Percentiles rank a stretch among this genome's conserved stretches.
Conservation (phyloP, 2,797 vertebrate genomes). For the Crenichthys baileyi region DNA sequence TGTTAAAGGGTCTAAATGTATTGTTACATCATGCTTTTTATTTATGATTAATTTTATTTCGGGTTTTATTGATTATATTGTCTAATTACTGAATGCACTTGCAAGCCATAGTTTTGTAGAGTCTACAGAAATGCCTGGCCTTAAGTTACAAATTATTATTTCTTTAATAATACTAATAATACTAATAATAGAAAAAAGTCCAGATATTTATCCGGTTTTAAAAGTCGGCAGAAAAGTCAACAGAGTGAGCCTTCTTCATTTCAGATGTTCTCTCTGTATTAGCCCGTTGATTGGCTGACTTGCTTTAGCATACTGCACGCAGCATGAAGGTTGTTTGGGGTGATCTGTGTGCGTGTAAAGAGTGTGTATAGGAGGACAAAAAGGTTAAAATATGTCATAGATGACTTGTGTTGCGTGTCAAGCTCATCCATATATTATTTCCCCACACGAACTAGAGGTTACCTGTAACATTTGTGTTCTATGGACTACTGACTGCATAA, state of each 20-base stretch:
- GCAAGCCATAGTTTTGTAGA: background rate
- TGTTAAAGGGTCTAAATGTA: background rate
- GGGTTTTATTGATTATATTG: background rate
- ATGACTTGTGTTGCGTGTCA: constrained; percentile 74
- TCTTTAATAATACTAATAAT: background rate
- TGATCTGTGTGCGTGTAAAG: constrained; percentile 27
- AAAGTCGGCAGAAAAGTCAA: constrained; percentile 5
- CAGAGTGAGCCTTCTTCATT: constrained; percentile 51
- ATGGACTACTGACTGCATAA: background rate
- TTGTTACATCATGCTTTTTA: background rate
- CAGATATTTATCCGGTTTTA: background rate
- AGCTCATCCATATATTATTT: constrained; percentile 73
- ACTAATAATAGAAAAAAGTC: background rate
- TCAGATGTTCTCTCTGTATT: constrained; percentile 28
- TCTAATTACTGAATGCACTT: background rate
- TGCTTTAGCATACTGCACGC: constrained; percentile 41
- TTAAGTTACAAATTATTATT: background rate
- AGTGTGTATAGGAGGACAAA: constrained; percentile 40
- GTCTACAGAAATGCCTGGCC: background rate
- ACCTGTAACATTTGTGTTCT: background rate
- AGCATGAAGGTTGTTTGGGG: constrained; percentile 50
- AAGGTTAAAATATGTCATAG: constrained; percentile 72
- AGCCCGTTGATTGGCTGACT: constrained; percentile 48
- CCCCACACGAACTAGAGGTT: constrained; percentile 32
- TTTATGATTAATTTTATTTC: background rate